Conservation (phyloP, 2,797 vertebrate species). For the Clarias laeviceps region DNA sequence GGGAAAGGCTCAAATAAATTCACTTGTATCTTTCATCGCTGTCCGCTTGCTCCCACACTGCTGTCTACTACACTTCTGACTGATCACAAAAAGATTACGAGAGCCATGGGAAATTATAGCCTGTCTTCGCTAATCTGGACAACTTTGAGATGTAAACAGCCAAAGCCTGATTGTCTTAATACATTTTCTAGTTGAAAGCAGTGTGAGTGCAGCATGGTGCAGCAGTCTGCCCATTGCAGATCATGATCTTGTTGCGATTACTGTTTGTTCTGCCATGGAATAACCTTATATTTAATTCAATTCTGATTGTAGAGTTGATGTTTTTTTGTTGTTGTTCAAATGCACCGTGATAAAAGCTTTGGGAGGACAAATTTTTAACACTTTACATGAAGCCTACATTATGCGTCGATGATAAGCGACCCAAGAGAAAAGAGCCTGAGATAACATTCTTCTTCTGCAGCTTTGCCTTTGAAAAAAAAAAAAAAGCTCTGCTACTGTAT, state of each 20-base stretch:
- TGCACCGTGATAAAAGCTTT: conserved; percentile 33
- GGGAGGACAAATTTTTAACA: conserved; percentile 31
- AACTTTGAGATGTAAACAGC: conserved; percentile 29
- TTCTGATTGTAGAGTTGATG: conserved; percentile 20
- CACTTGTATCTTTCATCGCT: conserved; percentile 40
- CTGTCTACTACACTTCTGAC: conserved; percentile 33
- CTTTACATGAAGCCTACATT: conserved; percentile 28
- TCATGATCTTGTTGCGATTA: conserved; percentile 46
- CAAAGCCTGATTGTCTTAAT: conserved; percentile 34
- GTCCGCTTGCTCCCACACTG: conserved; percentile 26
- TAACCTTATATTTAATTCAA: conserved; percentile 37
- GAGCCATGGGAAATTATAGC: conserved; percentile 38
- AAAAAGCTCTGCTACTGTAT: neutral
- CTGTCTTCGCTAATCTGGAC: conserved; percentile 34
- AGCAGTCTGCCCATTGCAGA: conserved; percentile 35
- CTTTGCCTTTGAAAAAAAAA: neutral
- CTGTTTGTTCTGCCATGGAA: conserved; percentile 35
- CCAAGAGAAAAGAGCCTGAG: conserved; percentile 29
- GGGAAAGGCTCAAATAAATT: conserved; percentile 31
- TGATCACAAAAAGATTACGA: conserved; percentile 30
- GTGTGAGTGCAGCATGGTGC: conserved; percentile 24
- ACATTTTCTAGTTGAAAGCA: conserved; percentile 21
- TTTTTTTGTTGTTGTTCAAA: neutral
- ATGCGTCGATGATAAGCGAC: conserved; percentile 20
- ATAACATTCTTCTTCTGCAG: conserved; percentile 16